Conservation (phyloP, 1,140 invertebrate species). For the Drosophila nebulosa region DNA sequence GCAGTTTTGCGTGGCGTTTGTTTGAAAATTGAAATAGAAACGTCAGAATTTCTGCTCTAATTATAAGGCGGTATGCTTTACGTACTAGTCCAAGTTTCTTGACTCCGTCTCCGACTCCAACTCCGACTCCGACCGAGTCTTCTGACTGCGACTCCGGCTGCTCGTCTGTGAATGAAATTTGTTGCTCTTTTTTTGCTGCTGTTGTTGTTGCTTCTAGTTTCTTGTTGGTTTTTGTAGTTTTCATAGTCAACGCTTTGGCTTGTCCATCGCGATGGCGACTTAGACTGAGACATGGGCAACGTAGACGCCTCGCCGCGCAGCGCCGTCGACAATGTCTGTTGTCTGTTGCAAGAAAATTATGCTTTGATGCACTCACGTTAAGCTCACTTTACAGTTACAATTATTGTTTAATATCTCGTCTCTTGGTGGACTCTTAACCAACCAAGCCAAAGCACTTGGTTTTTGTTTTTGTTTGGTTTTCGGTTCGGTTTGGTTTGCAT, state of each 20-base stretch:
- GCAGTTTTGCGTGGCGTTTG: constrained; percentile 77
- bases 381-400: constrained; percentile 79
- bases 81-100: constrained; percentile 69
- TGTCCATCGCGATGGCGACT: constrained; percentile 30
- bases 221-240: constrained; percentile 38
- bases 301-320: too few relatives aligned
- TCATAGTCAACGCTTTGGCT: constrained; percentile 49
- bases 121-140: constrained; percentile 8
- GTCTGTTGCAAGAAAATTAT: constrained; percentile 79
- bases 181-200: constrained; percentile 30
- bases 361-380: constrained; percentile 79
- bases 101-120: constrained; percentile 40
- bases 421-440: constrained; percentile 49
- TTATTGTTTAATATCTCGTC: constrained; percentile 76
- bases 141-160: constrained; percentile 21
- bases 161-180: constrained; percentile 21
- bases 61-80: constrained; percentile 80
- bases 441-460: constrained; percentile 50
- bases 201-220: constrained; percentile 22
- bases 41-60: constrained; percentile 81
- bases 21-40: constrained; percentile 80
- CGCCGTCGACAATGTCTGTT: constrained; percentile 14
- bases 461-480: neutral
- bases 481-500: constrained; percentile 31
- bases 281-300: constrained; percentile 9